Conservation (phyloP, 2,113 vertebrate species). For the Xerus inauris region DNA sequence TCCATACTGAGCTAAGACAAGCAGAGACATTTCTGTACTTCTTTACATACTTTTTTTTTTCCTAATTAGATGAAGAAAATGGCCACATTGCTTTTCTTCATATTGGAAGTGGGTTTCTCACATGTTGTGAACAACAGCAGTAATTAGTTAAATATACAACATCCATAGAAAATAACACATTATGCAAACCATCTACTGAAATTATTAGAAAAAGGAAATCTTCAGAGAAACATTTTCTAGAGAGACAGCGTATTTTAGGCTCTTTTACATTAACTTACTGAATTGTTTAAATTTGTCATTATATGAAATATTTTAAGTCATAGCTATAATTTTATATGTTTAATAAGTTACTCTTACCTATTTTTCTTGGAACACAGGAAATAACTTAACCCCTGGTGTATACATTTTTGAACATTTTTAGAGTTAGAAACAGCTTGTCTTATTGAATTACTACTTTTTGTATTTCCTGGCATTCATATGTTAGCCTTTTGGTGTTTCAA, state of each 20-base stretch:
- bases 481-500: neutral
- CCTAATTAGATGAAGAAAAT: neutral
- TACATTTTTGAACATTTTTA: neutral
- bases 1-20: neutral
- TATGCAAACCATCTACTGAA: neutral
- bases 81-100: neutral
- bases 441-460: neutral
- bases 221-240: neutral
- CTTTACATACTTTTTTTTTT: neutral
- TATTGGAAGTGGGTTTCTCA: neutral
- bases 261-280: neutral
- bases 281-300: neutral
- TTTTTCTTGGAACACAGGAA: neutral
- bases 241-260: neutral
- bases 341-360: neutral
- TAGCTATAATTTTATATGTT: neutral
- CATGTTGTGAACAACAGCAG: neutral
- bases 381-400: too few species aligned
- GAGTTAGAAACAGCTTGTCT: neutral
- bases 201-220: neutral
- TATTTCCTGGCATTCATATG: neutral
- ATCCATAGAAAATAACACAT: neutral
- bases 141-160: neutral
- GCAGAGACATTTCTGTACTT: neutral
- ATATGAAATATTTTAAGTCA: neutral